Base-by-base conservation (phyloP, 2,797 vertebrate genomes). In the Tenualosa ilisha region DNA sequence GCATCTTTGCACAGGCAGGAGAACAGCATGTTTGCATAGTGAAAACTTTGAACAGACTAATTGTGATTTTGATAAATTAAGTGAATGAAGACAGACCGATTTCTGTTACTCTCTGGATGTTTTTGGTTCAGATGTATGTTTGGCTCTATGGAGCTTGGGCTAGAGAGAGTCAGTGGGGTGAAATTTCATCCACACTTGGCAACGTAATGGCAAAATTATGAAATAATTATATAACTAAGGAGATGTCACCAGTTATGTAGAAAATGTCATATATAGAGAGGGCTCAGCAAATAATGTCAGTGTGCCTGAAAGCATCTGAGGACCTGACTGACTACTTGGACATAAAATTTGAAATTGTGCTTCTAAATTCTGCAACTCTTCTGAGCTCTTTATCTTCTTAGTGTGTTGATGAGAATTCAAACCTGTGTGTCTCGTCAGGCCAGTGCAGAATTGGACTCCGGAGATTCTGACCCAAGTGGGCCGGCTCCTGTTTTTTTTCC, bases 401-500 rank as follows among this genome's bases (percentile, higher is more conserved):
- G 17, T 5, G 20, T 59, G 56, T 6, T 63, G n/a, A 63, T 63
- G 59, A 9, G 31, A 31, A 31, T 3, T 63, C 4, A n/a, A 63
- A 63, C 85, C 5, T 91, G 85, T 87, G 75, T 87, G 68, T 87
- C 81, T 53, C 82, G 43, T 15, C 87, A 96, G 96, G 54, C 89
- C 92, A 17, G 91, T 93, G 0, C 82, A 89, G 82, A 90, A 54
- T 84, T 96, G 96, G 96, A 95, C 91, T 72, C 86, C 91, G 68
- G 87, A 89, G 11, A 95, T 90, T 0, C 86, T 96, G 75, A 93
- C 91, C 86, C 94, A 95, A 87, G 90, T 96, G 84, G 94, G 90
- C 82, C 89, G 95, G 1, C 94, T 96, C 81, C 75, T 96, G 53
- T 95, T 96, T 90, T 96, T 96, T 90, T 92, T 96, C 65, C 90